Conservation (phyloP, 2,797 vertebrate species). For the Carcharodon carcharias region DNA sequence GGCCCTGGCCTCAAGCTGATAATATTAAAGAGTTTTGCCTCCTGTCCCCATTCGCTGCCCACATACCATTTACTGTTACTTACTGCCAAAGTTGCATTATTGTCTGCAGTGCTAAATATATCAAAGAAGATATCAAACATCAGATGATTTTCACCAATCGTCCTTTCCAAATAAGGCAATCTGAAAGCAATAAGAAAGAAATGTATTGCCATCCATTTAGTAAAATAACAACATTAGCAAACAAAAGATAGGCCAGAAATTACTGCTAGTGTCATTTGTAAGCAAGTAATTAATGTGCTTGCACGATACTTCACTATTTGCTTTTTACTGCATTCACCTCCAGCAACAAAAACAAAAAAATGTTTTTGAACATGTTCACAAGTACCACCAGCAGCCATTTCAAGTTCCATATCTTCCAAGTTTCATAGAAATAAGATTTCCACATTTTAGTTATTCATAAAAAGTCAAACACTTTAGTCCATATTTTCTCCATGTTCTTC, state of each 20-base stretch:
- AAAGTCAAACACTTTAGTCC: not conserved
- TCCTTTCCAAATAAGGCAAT: not conserved
- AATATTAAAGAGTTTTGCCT: not conserved
- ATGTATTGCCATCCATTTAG: not conserved
- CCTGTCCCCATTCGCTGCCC: not conserved
- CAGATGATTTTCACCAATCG: not conserved
- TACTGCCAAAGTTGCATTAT: not conserved
- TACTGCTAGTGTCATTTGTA: too few relatives aligned
- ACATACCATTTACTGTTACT: not conserved
- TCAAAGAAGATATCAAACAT: not conserved
- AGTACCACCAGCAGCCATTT: not conserved
- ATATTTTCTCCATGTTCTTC: not conserved
- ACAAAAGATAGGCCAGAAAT: too few relatives aligned
- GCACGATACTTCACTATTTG: not conserved
- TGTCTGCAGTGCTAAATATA: not conserved
- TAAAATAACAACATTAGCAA: not conserved
- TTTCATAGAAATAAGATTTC: not conserved
- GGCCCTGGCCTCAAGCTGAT: not conserved
- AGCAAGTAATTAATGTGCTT: not conserved
- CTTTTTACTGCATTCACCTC: not conserved
- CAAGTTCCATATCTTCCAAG: not conserved
- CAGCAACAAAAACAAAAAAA: not conserved
- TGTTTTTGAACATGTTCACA: not conserved
- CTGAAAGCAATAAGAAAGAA: not conserved
- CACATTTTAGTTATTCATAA: not conserved